Conservation (phyloP, 1,140 invertebrate genomes). For the Elysia chlorotica region DNA sequence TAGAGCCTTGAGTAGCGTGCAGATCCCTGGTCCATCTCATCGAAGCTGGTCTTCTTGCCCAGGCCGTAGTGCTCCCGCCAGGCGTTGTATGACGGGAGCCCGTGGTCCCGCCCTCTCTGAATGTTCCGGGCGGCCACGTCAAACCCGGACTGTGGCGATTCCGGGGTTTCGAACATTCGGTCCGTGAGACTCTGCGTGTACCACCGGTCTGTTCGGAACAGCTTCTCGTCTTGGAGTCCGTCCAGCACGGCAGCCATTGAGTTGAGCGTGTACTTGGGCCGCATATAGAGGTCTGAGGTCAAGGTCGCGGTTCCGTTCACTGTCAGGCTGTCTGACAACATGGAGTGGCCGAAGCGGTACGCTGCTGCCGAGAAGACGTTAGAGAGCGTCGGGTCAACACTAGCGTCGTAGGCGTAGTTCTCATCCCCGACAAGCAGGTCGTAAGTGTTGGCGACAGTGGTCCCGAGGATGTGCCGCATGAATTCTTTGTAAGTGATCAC, state of each 20-base stretch:
- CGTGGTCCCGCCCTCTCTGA: too few species aligned
- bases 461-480: not conserved
- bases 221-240: not conserved
- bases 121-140: too few species aligned
- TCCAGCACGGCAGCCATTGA: not conserved
- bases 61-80: too few species aligned
- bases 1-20: too few species aligned
- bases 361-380: slow-evolving; percentile 73
- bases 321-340: slow-evolving; percentile 52
- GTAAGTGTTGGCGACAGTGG: not conserved
- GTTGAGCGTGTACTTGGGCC: slow-evolving; percentile 11
- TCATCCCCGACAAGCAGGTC: not conserved
- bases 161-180: too few species aligned
- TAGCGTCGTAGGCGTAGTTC: slow-evolving; percentile 59
- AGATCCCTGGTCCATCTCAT: too few species aligned
- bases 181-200: too few species aligned
- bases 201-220: too few species aligned
- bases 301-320: not conserved
- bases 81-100: too few species aligned
- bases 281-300: not conserved
- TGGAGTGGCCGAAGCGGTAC: slow-evolving; percentile 71
- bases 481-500: too few species aligned
- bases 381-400: slow-evolving; percentile 68
- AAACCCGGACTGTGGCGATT: too few species aligned
- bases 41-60: too few species aligned